These are phyloP conservation scores for Anoncus sp. DNA, from an alignment of 2,888 invertebrate species.

Conservation along the genomic window DNA sequence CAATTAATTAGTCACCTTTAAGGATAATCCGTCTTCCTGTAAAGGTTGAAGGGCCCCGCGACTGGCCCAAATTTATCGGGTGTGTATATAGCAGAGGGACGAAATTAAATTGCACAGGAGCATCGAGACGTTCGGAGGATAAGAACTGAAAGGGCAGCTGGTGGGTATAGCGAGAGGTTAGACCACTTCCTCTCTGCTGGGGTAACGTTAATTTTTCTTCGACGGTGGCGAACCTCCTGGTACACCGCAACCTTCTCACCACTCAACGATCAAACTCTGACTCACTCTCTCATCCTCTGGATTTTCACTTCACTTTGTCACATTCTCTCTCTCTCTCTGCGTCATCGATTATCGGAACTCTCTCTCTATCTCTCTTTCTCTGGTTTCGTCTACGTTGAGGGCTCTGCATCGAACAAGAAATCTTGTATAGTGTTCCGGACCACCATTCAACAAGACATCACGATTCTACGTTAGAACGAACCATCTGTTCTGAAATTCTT, in stretches of 20 bases:
- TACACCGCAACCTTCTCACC: slow-evolving; percentile 7
- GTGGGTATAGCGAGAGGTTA: background rate
- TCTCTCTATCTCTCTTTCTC: slow-evolving; percentile 4
- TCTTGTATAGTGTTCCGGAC: background rate
- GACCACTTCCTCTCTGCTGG: slow-evolving; percentile 33
- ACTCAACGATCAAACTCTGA: slow-evolving; percentile 13
- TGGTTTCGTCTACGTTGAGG: background rate
- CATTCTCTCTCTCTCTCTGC: slow-evolving; percentile 6
- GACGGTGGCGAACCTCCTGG: slow-evolving; percentile 15
- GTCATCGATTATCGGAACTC: slow-evolving; percentile 43
- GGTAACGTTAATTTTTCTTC: slow-evolving; percentile 52
- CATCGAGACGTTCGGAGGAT: slow-evolving; percentile 8
- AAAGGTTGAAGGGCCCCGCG: slow-evolving; percentile 16
- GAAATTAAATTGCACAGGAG: slow-evolving; percentile 54
- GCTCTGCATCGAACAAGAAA: slow-evolving; percentile 4
- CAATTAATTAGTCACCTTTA: slow-evolving; percentile 75
- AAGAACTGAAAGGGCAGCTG: slow-evolving; percentile 8
- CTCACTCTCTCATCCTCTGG: background rate
- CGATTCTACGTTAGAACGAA: slow-evolving; percentile 15
- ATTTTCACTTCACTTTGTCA: slow-evolving; percentile 34
- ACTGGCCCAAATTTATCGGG: slow-evolving; percentile 43
- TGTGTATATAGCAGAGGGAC: slow-evolving; percentile 34
- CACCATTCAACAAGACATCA: slow-evolving; percentile 11
- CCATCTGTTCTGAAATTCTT: background rate
- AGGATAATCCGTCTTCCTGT: slow-evolving; percentile 72